Evolutionary conservation across 2,113 vertebrate species (phyloP).

Genomic region (Podarcis raffonei): DNA sequence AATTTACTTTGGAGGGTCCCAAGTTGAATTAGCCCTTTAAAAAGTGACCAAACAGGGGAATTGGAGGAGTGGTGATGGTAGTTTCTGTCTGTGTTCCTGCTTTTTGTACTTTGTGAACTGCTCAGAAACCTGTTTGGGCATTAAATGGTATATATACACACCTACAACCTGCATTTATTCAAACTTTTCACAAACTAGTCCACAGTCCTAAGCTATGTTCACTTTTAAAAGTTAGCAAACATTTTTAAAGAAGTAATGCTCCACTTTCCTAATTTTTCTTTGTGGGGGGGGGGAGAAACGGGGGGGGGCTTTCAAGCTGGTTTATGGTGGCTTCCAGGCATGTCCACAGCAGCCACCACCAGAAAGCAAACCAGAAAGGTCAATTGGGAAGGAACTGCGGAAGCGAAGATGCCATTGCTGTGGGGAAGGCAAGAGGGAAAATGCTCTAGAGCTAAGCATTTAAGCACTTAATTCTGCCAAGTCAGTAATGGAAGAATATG

Average conservation of each 20-base stretch:
- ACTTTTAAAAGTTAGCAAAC: neutral
- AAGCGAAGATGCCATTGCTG: slow-evolving; percentile 58
- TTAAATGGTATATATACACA: too few relatives aligned
- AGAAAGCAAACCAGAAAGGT: slow-evolving; percentile 63
- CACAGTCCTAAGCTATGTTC: neutral
- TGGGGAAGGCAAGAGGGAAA: neutral
- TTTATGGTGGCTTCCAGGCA: slow-evolving; percentile 44
- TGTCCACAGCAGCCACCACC: slow-evolving; percentile 56
- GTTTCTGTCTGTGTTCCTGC: too few relatives aligned
- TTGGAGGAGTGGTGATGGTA: neutral
- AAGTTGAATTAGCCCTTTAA: neutral
- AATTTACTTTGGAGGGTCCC: neutral
- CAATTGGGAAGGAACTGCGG: slow-evolving; percentile 66
- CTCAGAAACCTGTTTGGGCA: too few relatives aligned
- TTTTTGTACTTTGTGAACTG: too few relatives aligned
- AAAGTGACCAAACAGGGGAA: neutral
- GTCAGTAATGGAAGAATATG: slow-evolving; percentile 76
- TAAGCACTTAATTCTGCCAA: slow-evolving; percentile 66
- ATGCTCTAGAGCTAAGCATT: slow-evolving; percentile 58
- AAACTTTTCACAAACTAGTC: neutral
- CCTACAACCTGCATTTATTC: neutral
- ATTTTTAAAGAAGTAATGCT: neutral
- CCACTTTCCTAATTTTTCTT: neutral
- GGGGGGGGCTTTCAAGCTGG: neutral
- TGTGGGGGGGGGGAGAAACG: too few relatives aligned